Evolutionary conservation across 2,113 vertebrate genomes (phyloP).

Genomic region (Crotalus tigris): DNA sequence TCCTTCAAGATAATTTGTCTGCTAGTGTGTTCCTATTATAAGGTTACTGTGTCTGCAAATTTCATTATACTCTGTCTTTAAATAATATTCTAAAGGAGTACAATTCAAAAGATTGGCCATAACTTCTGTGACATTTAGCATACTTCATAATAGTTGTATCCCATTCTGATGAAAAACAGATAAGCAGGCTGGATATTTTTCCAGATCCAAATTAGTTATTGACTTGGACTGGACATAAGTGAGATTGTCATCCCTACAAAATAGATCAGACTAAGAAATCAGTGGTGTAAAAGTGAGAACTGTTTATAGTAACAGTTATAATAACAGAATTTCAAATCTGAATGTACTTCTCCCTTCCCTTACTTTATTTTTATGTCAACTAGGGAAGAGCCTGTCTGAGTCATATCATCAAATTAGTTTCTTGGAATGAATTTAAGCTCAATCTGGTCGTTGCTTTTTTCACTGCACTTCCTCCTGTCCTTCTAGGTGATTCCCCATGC

Average conservation of each 20-base stretch:
- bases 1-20: neutral
- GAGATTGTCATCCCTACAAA: neutral
- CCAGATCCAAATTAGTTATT: neutral
- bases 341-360: neutral
- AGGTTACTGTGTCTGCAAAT: neutral
- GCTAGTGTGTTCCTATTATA: neutral
- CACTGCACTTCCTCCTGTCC: neutral
- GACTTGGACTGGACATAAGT: neutral
- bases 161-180: neutral
- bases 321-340: neutral
- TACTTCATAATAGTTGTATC: neutral
- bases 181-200: neutral
- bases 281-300: neutral
- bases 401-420: neutral
- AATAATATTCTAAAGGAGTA: neutral
- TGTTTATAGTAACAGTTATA: neutral
- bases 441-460: neutral
- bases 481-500: neutral
- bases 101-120: neutral
- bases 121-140: neutral
- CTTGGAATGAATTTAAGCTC: neutral
- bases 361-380: neutral
- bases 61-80: neutral
- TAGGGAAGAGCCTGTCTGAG: neutral
- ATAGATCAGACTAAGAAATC: neutral